These are phyloP conservation scores for Chymomyza procnemis DNA, from an alignment of 2,888 invertebrate species.

Conservation along the genomic window DNA sequence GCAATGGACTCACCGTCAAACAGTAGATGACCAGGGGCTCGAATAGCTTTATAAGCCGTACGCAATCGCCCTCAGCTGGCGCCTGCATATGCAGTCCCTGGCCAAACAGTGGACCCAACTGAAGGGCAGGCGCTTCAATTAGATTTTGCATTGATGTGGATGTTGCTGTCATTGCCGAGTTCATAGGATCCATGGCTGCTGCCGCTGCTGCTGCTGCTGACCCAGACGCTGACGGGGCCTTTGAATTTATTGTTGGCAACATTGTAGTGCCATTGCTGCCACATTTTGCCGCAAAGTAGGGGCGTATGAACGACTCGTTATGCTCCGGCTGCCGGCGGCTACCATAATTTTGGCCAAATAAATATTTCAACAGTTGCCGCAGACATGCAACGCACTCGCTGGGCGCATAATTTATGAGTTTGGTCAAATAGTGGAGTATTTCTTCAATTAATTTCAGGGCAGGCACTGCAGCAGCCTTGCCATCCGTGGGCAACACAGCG, in stretches of 20 bases:
- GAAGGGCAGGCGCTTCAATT: slow-evolving; percentile 56
- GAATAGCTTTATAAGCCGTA: slow-evolving; percentile 89
- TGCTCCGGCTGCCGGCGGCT: slow-evolving; percentile 62
- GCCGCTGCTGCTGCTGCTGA: background rate
- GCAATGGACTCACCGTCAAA: slow-evolving; percentile 83
- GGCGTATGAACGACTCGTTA: slow-evolving; percentile 64
- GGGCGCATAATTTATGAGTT: slow-evolving; percentile 84
- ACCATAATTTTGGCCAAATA: slow-evolving; percentile 85
- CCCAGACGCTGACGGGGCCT: slow-evolving; percentile 24
- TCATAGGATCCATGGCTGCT: slow-evolving; percentile 15
- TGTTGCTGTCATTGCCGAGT: slow-evolving; percentile 19
- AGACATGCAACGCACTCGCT: slow-evolving; percentile 85
- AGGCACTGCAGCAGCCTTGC: slow-evolving; percentile 28
- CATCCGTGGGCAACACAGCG: slow-evolving; percentile 15
- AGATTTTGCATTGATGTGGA: slow-evolving; percentile 34
- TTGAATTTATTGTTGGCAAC: slow-evolving; percentile 54
- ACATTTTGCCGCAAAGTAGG: slow-evolving; percentile 63
- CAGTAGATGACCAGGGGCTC: slow-evolving; percentile 97
- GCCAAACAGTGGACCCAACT: slow-evolving; percentile 76
- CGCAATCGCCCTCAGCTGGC: slow-evolving; percentile 84
- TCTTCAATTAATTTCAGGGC: slow-evolving; percentile 82
- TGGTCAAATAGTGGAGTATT: slow-evolving; percentile 84
- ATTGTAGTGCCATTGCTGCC: slow-evolving; percentile 38
- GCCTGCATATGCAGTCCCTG: slow-evolving; percentile 69
- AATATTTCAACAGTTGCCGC: slow-evolving; percentile 85